Evolutionary conservation across 2,888 invertebrate genomes (phyloP).

Genomic region (Melitaea athalia): DNA sequence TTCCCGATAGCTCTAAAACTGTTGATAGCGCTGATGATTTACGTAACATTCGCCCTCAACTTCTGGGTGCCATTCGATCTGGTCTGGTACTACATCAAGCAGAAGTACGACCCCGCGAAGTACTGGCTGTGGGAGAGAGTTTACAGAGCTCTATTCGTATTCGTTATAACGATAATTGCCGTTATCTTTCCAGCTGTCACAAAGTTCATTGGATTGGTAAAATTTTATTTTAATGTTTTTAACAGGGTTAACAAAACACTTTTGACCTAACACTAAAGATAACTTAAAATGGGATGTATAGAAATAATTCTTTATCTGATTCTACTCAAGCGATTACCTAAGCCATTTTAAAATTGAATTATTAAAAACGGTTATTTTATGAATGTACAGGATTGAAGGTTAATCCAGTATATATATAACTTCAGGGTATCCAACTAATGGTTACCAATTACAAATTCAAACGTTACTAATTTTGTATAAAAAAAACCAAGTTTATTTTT

Average conservation of each 20-base stretch:
- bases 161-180: slow-evolving; percentile 46
- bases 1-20: slow-evolving; percentile 53
- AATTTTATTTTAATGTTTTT: slow-evolving; percentile 27
- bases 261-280: no score
- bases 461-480: no score
- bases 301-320: no score
- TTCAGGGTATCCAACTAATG: no score
- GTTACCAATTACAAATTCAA: no score
- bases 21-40: slow-evolving; percentile 51
- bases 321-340: neutral
- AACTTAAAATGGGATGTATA: no score
- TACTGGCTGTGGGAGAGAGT: slow-evolving; percentile 61
- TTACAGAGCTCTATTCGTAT: slow-evolving; percentile 49
- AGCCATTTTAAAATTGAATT: no score
- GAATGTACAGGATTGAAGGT: no score
- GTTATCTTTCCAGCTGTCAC: slow-evolving; percentile 51
- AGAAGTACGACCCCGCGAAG: slow-evolving; percentile 39
- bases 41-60: slow-evolving; percentile 53
- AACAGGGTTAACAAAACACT: no score
- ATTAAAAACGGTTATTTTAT: no score
- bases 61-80: slow-evolving; percentile 61
- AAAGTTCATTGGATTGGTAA: slow-evolving; percentile 56
- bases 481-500: no score
- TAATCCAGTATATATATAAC: no score
- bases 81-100: slow-evolving; percentile 54